phyloP scores from a whole-genome alignment of 1,140 invertebrate genomes.

The Choristoneura fumiferana region DNA sequence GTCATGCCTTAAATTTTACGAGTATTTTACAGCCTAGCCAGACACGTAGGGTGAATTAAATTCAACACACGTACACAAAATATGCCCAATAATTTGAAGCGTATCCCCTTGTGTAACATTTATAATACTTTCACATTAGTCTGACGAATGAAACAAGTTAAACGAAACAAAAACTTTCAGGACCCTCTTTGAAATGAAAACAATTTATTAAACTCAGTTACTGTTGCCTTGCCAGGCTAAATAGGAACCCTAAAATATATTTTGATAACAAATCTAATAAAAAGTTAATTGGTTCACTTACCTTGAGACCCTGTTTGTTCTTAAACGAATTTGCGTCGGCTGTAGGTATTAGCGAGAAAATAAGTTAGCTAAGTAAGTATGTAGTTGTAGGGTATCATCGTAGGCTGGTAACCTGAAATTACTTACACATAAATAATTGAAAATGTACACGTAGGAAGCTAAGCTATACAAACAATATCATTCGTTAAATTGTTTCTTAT shows the following conservation, averaged over 20 bases:
- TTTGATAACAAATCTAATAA: conserved; percentile 11
- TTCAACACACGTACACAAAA: too few relatives aligned
- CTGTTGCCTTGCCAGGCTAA: background rate
- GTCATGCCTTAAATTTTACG: too few relatives aligned
- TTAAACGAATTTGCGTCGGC: background rate
- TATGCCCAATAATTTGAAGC: background rate
- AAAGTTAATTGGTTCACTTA: conserved; percentile 9
- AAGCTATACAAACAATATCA: too few relatives aligned
- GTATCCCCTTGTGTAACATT: background rate
- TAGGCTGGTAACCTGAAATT: background rate
- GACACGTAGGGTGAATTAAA: too few relatives aligned
- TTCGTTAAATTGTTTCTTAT: too few relatives aligned
- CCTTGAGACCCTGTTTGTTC: conserved; percentile 7
- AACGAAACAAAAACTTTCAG: background rate
- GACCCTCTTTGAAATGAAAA: background rate
- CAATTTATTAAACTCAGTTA: conserved; percentile 4
- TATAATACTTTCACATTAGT: background rate
- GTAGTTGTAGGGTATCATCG: background rate
- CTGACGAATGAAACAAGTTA: too few relatives aligned
- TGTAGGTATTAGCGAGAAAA: conserved; percentile 1
- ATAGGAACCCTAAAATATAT: conserved; percentile 4
- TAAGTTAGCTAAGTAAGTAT: background rate
- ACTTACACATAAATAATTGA: too few relatives aligned
- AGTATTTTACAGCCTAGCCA: too few relatives aligned
- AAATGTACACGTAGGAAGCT: too few relatives aligned